A percentile compares a stretch with the other conserved stretches of the same genome.
Evolutionary conservation across 2,797 vertebrate genomes (phyloP).

Genomic region (Sciurus vulgaris): DNA sequence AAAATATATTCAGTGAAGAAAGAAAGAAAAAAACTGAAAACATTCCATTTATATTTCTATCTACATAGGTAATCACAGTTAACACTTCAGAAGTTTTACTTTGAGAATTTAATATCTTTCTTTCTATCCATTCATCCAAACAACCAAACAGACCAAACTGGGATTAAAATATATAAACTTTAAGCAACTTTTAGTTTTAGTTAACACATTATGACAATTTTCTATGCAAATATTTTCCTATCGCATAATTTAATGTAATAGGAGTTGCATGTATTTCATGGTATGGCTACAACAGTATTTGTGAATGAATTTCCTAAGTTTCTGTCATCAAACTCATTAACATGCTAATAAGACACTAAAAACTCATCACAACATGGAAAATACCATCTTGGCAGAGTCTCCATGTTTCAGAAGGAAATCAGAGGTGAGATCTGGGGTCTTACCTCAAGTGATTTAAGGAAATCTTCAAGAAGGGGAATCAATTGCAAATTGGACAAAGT

Average conservation of each 20-base stretch:
- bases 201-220: conserved; percentile 17
- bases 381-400: not conserved
- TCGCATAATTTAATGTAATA: not conserved
- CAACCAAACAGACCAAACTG: not conserved
- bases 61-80: not conserved
- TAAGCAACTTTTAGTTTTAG: not conserved
- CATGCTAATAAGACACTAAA: not conserved
- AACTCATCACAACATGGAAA: not conserved
- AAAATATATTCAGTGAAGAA: not conserved
- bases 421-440: not conserved
- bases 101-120: not conserved
- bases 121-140: not conserved
- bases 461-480: not conserved
- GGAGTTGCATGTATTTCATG: not conserved
- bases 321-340: not conserved
- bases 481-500: not conserved
- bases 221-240: conserved; percentile 4
- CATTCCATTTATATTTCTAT: not conserved
- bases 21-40: not conserved
- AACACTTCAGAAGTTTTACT: not conserved
- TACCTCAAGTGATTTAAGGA: not conserved
- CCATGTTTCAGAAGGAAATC: not conserved
- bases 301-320: not conserved
- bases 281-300: not conserved
- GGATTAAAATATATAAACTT: not conserved